Base-by-base conservation (phyloP, 2,797 vertebrate species). In the Acrossocheilus fasciatus region DNA sequence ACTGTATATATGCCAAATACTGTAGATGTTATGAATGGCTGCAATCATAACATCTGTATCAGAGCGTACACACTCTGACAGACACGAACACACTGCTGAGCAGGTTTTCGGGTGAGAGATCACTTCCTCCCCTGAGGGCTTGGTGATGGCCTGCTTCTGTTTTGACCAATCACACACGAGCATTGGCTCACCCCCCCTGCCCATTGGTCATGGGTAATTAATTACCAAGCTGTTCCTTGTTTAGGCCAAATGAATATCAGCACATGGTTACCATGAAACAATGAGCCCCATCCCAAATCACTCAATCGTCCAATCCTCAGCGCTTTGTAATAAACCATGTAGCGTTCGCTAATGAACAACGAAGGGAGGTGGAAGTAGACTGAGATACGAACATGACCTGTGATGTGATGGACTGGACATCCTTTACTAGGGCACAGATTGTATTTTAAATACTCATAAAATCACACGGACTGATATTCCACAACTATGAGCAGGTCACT, bases 141-240 rank as follows among this genome's bases (percentile, higher is more conserved):
- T 86, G 73, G 82, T 84, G 83, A 89, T 89, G 89, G 88, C 86
- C 89, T 90, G 82, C 87, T 89, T 90, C 81, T 62, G 54, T 75
- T 50, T 86, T 82, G 54, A 85, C 89, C 86, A 87, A 90, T 90
- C 74, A 62, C 50, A 84, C 30, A 45, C 43, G 26, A 88, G 74
- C 43, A 72, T 84, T 79, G 83, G 81, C 80, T 87, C 81, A 73
- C 66, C 74, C 82, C 50, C 69, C 86, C 68, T 86, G 54, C 88
- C 90, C 84, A 88, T 70, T 89, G 91, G 90, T 93, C 90, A 92
- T 91, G 92, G 90, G 87, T 92, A 91, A 92, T 92, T 93, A 91
- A 91, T 92, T 89, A 91, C 86, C 91, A 91, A 92, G 89, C 91
- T 93, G 92, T 90, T 92, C 77, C 82, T 89, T 81, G 86, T 91